These are phyloP conservation scores for Porites evermanni DNA, from an alignment of 92 coral and sea anemone genomes.

Conservation along the genomic window DNA sequence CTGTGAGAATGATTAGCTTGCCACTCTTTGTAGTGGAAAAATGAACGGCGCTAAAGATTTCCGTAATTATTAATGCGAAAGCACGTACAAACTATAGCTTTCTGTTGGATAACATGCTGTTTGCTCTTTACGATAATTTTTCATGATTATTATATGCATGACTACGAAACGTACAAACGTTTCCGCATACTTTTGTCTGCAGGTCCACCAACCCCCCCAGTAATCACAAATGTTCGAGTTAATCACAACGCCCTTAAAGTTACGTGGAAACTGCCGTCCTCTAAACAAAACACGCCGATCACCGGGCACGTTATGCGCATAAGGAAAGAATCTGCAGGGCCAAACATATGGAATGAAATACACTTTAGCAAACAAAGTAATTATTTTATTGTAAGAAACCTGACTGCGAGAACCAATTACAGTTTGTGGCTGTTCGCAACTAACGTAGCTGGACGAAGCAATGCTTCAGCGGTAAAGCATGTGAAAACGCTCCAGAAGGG, in stretches of 20 bases:
- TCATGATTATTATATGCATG: background rate
- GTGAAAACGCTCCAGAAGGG: conserved; percentile 8
- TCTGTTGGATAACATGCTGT: too few relatives aligned
- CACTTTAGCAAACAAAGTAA: background rate
- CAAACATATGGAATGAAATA: background rate
- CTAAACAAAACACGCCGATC: conserved; percentile 21
- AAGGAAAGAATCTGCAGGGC: background rate
- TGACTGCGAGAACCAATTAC: conserved; percentile 5
- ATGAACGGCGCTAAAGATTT: too few relatives aligned
- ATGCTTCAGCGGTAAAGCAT: background rate
- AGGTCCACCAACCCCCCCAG: conserved; percentile 30
- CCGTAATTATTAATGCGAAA: too few relatives aligned
- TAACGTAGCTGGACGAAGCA: conserved; percentile 39
- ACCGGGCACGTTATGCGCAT: conserved; percentile 16
- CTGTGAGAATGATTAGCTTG: too few relatives aligned
- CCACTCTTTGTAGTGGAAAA: too few relatives aligned
- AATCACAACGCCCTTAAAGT: conserved; percentile 21
- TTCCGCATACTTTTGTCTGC: background rate
- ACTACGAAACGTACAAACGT: too few relatives aligned
- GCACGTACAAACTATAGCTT: too few relatives aligned
- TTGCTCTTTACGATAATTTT: too few relatives aligned
- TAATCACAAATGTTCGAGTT: background rate
- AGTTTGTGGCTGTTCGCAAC: conserved; percentile 11
- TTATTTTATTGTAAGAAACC: conserved; percentile 7
- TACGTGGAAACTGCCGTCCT: conserved; percentile 26